These are phyloP conservation scores for Eremophila alpestris DNA, from an alignment of 2,797 vertebrate species.

Conservation along the genomic window DNA sequence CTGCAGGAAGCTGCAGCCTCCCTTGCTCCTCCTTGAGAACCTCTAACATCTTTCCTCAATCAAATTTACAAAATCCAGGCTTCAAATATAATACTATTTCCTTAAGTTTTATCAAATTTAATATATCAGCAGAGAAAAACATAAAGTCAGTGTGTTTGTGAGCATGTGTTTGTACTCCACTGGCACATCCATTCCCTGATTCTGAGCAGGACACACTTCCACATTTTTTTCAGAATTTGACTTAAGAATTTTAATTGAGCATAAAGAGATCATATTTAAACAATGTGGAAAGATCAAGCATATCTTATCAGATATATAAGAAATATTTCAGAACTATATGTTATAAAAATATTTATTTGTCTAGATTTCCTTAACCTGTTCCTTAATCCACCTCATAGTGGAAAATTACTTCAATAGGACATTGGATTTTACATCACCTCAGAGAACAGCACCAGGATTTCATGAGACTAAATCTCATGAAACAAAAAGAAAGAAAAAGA, in stretches of 20 bases:
- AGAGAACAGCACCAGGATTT: neutral
- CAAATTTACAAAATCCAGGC: neutral
- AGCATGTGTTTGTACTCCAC: neutral
- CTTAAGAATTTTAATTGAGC: neutral
- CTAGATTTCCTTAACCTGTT: neutral
- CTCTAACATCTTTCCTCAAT: neutral
- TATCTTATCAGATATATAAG: too few species aligned
- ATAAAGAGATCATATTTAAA: neutral
- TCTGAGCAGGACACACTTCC: fast-evolving
- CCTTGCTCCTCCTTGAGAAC: neutral
- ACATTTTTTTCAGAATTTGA: neutral
- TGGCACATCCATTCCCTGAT: fast-evolving
- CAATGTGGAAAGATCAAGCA: neutral
- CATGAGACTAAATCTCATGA: neutral
- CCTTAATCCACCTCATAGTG: neutral
- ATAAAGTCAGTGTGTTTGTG: neutral
- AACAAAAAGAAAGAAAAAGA: neutral
- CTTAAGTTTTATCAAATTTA: neutral
- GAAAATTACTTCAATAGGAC: neutral
- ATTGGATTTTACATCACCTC: neutral
- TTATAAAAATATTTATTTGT: neutral
- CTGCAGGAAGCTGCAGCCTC: neutral
- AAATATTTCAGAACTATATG: neutral
- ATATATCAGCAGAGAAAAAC: neutral
- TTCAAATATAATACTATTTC: neutral